A percentile compares a stretch with the other conserved stretches of the same genome.
These are phyloP conservation scores for Spheniscus mendiculus DNA, from an alignment of 2,113 vertebrate species.

Conservation along the genomic window DNA sequence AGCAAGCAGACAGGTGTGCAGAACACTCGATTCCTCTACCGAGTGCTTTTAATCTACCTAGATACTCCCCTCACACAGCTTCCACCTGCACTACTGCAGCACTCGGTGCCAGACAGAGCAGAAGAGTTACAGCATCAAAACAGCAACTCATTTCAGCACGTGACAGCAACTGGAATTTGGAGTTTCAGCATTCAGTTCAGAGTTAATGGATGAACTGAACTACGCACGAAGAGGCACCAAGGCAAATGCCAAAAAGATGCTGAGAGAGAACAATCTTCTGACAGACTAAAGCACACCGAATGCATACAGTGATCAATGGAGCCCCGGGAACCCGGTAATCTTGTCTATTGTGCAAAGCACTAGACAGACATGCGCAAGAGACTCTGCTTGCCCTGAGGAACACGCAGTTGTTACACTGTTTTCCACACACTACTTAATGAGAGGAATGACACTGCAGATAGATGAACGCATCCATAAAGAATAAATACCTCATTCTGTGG, in stretches of 20 bases:
- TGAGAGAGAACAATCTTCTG: neutral
- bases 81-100: neutral
- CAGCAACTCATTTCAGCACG: neutral
- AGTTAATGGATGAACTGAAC: neutral
- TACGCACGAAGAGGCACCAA: rapidly evolving
- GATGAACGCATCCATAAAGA: rapidly evolving
- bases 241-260: neutral
- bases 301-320: rapidly evolving
- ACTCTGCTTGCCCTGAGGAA: neutral
- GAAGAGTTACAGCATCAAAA: neutral
- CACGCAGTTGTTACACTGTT: rapidly evolving
- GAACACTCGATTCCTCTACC: rapidly evolving
- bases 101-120: neutral
- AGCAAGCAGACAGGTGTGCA: neutral
- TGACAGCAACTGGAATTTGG: rapidly evolving
- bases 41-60: neutral
- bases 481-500: rapidly evolving
- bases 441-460: neutral
- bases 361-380: rapidly evolving
- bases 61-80: neutral
- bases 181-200: neutral
- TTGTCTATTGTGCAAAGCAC: neutral
- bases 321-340: neutral
- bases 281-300: rapidly evolving
- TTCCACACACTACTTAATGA: rapidly evolving